phyloP scores from a whole-genome alignment of 2,113 vertebrate genomes.

The Trichechus manatus region DNA sequence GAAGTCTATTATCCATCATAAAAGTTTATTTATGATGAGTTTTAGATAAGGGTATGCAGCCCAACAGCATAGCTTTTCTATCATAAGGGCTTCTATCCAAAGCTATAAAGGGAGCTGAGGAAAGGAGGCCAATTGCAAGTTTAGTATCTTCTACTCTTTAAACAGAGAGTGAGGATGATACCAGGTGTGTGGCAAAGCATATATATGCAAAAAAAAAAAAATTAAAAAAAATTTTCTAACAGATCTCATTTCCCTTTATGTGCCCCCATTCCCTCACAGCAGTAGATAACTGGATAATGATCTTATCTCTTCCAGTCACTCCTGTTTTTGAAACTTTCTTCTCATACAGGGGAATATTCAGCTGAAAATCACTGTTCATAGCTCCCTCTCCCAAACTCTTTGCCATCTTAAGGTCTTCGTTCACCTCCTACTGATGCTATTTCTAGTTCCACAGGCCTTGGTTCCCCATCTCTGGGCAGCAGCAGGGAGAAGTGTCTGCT shows the following conservation, averaged over 20 bases:
- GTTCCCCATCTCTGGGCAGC: not conserved
- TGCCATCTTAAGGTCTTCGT: not conserved
- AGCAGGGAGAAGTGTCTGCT: not conserved
- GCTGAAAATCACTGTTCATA: not conserved
- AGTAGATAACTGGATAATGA: not conserved
- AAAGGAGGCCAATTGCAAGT: not conserved
- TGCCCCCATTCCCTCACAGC: not conserved
- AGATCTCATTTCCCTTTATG: not conserved
- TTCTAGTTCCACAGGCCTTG: not conserved
- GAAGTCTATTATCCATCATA: not conserved
- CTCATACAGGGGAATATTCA: not conserved
- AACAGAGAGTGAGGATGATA: not conserved
- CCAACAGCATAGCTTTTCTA: not conserved
- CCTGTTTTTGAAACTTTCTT: not conserved
- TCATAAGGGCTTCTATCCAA: not conserved
- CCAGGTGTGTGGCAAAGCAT: not conserved
- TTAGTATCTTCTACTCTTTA: not conserved
- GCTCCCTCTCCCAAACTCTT: not conserved
- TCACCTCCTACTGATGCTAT: not conserved
- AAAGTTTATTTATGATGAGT: not conserved
- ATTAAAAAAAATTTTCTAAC: not conserved
- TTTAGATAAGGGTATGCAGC: not conserved
- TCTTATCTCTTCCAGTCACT: not conserved
- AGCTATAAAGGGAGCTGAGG: not conserved
- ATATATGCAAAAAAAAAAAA: not conserved